Evolutionary conservation across 1,140 invertebrate species (phyloP).

Genomic region (Drosophila arizonae): DNA sequence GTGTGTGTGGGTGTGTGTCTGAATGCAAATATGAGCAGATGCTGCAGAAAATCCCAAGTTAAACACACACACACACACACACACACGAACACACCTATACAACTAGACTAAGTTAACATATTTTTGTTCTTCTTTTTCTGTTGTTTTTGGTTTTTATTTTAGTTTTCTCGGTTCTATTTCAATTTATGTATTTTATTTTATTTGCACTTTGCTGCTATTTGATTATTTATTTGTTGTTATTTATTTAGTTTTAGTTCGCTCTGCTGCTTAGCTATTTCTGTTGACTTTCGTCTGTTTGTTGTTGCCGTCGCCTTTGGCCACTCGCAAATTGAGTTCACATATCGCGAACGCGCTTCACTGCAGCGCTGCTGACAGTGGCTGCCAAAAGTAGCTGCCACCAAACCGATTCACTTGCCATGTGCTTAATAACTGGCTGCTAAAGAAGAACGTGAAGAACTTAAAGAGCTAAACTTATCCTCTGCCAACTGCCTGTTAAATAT

Average conservation of each 20-base stretch:
- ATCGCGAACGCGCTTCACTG: slow-evolving; percentile 45
- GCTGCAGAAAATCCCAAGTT: slow-evolving; percentile 1
- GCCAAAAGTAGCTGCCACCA: slow-evolving; percentile 9
- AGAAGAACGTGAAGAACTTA: too few species aligned
- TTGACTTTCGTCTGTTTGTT: slow-evolving; percentile 25
- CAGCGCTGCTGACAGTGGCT: slow-evolving; percentile 13
- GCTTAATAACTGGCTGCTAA: too few species aligned
- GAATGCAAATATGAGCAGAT: slow-evolving; percentile 15
- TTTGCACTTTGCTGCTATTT: slow-evolving; percentile 16
- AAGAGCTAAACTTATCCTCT: too few species aligned
- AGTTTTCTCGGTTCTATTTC: neutral
- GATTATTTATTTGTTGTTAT: neutral
- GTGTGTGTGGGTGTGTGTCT: neutral
- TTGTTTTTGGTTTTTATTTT: neutral
- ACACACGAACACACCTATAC: neutral
- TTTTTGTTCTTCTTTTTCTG: too few species aligned
- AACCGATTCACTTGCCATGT: neutral
- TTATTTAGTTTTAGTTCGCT: slow-evolving; percentile 10
- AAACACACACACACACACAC: slow-evolving; percentile 8
- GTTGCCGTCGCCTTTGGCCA: slow-evolving; percentile 13
- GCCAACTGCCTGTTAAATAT: neutral
- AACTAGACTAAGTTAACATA: slow-evolving; percentile 14
- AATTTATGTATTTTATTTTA: slow-evolving; percentile 10
- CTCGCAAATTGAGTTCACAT: slow-evolving; percentile 68
- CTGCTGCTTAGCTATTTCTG: slow-evolving; percentile 31